These are phyloP conservation scores for Urocyon cinereoargenteus DNA, from an alignment of 2,797 vertebrate genomes.

Conservation along the genomic window DNA sequence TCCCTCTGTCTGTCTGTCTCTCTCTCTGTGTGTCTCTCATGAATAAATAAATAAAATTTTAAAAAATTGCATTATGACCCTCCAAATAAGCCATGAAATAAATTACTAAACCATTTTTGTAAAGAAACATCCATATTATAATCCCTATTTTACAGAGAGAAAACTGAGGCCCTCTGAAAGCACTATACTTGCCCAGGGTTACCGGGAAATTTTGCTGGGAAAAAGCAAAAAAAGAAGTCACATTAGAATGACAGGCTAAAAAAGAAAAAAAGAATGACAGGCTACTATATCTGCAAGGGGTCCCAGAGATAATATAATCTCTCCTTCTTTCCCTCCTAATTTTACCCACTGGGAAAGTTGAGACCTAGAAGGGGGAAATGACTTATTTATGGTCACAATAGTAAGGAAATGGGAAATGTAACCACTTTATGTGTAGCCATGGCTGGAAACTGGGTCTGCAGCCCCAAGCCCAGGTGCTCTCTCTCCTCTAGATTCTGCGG, in stretches of 20 bases:
- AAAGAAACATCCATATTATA: slow-evolving; percentile 52
- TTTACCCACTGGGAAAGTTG: neutral
- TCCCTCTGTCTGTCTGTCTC: no score
- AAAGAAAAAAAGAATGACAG: slow-evolving; percentile 45
- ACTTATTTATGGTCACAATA: neutral
- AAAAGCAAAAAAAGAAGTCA: slow-evolving; percentile 34
- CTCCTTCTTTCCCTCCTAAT: slow-evolving; percentile 12
- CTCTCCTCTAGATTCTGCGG: neutral
- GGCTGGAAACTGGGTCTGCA: neutral
- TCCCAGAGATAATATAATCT: slow-evolving; percentile 20
- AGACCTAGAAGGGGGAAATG: slow-evolving; percentile 6
- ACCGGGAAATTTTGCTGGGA: slow-evolving; percentile 15
- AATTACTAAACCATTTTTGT: slow-evolving; percentile 55
- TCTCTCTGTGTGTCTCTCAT: no score
- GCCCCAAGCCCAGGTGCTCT: neutral
- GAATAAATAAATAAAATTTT: no score
- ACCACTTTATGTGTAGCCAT: neutral
- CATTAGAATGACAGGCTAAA: slow-evolving; percentile 6
- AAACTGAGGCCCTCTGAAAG: slow-evolving; percentile 36
- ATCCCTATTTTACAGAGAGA: slow-evolving; percentile 37
- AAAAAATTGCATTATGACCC: neutral
- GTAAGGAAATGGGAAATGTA: slow-evolving; percentile 16
- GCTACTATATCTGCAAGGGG: neutral
- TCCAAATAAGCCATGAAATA: neutral
- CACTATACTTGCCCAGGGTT: slow-evolving; percentile 32